Evolutionary conservation across 2,113 vertebrate species (phyloP).

Genomic region (Eolophus roseicapilla): DNA sequence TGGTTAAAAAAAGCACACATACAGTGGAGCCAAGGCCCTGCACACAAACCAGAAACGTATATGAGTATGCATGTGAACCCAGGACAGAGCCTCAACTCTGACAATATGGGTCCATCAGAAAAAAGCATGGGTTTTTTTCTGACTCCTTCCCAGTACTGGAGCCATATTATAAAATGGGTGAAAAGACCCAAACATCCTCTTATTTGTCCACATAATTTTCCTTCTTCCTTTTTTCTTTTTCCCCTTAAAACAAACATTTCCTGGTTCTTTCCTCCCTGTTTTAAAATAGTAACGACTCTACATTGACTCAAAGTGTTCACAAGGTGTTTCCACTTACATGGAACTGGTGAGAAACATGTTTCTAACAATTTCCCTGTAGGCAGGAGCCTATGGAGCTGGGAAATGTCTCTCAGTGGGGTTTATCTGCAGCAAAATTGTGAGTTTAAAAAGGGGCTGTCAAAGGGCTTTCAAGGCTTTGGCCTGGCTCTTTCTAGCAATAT

Average conservation of each 20-base stretch:
- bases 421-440: background rate
- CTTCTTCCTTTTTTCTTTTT: background rate
- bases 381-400: background rate
- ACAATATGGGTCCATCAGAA: background rate
- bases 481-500: background rate
- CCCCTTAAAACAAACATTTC: background rate
- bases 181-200: background rate
- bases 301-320: background rate
- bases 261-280: background rate
- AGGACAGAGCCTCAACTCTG: background rate
- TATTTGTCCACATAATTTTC: background rate
- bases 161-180: background rate
- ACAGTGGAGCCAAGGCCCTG: background rate
- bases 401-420: background rate
- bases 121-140: background rate
- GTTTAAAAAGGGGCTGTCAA: background rate
- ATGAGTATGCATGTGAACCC: background rate
- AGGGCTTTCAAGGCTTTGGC: background rate
- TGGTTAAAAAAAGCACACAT: accelerated
- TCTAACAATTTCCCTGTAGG: background rate
- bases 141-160: background rate
- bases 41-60: background rate
- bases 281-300: background rate
- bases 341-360: background rate
- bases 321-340: background rate